phyloP scores from a whole-genome alignment of 2,888 invertebrate genomes.

The Latrodectus elegans region DNA sequence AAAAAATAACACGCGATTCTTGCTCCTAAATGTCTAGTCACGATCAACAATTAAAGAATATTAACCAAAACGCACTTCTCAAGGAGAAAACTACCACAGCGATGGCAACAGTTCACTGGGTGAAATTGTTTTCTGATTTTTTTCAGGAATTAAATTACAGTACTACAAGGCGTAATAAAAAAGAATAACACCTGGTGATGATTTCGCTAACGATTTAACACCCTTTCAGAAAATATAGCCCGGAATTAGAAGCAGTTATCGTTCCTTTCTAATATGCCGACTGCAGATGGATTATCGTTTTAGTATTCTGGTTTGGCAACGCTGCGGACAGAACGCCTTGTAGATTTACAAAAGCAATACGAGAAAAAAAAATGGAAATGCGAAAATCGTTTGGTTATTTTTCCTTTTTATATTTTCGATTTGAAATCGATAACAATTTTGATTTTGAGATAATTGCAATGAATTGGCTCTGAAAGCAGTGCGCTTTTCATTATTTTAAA shows the following conservation, averaged over 20 bases:
- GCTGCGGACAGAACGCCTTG: constrained; percentile 20
- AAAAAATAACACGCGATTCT: too few species aligned
- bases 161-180: constrained; percentile 47
- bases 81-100: neutral
- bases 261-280: constrained; percentile 48
- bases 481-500: too few species aligned
- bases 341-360: constrained; percentile 24
- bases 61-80: constrained; percentile 17
- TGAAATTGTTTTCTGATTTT: neutral
- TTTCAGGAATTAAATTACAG: constrained; percentile 57
- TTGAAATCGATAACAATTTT: neutral
- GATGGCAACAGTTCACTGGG: too few species aligned
- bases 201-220: constrained; percentile 65
- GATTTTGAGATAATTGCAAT: neutral
- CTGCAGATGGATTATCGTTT: constrained; percentile 60
- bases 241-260: constrained; percentile 53
- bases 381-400: neutral
- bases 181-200: constrained; percentile 62
- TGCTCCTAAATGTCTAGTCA: neutral
- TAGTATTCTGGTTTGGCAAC: constrained; percentile 40
- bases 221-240: constrained; percentile 66
- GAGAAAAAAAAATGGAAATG: too few species aligned
- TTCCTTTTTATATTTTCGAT: neutral
- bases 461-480: too few species aligned
- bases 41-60: constrained; percentile 55